Conservation (phyloP, 2,113 vertebrate species). For the Arizona elegans region DNA sequence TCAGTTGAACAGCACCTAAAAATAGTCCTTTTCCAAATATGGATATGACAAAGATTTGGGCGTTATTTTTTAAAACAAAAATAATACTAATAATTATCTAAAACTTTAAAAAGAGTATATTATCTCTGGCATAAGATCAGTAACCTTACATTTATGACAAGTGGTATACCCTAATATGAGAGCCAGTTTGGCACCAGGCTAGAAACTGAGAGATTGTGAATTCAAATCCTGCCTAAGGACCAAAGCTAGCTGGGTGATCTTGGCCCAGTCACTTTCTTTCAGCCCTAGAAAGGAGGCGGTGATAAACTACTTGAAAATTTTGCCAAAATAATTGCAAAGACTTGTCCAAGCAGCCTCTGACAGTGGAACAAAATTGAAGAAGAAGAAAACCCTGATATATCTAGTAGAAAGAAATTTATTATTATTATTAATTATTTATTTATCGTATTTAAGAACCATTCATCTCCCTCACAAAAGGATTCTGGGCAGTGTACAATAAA, state of each 20-base stretch:
- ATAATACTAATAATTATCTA: not conserved
- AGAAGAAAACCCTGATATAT: not conserved
- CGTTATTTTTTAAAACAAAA: not conserved
- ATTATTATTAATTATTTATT: not conserved
- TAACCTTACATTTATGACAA: not conserved
- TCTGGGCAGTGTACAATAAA: not conserved
- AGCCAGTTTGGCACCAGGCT: not conserved
- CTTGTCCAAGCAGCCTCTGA: not conserved
- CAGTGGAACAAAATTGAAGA: not conserved
- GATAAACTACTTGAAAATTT: not conserved
- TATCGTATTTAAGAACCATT: not conserved
- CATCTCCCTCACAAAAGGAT: not conserved
- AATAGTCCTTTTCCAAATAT: slow-evolving; percentile 9
- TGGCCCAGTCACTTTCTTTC: not conserved
- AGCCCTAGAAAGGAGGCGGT: not conserved
- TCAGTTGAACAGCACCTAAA: not conserved
- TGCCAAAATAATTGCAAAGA: not conserved
- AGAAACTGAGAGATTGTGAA: not conserved
- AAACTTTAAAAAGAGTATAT: not conserved
- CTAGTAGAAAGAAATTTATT: not conserved
- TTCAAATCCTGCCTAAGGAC: not conserved
- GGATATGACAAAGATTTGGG: not conserved
- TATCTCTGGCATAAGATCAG: not conserved
- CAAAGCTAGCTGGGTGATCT: not conserved
- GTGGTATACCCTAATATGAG: not conserved